Conservation (phyloP, 2,888 invertebrate genomes). For the Polylopha cassiicola region DNA sequence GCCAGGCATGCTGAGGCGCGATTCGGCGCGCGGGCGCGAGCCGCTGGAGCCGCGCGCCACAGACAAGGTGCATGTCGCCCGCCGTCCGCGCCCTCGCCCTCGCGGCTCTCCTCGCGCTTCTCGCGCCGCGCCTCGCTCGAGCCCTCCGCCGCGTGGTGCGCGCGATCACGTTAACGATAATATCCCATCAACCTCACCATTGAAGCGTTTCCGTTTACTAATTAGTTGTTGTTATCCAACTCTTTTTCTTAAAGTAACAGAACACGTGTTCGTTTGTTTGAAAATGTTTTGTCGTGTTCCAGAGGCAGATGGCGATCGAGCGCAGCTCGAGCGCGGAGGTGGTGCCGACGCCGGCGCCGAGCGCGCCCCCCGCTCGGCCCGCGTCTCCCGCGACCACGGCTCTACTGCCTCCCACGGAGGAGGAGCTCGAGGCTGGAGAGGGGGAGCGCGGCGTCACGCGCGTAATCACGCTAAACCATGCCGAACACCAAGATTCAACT, state of each 20-base stretch:
- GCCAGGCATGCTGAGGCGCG: conserved; percentile 11
- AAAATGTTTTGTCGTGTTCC: conserved; percentile 22
- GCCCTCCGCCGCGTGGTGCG: too few relatives aligned
- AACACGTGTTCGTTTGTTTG: background rate
- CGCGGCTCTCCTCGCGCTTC: too few relatives aligned
- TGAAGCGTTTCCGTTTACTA: too few relatives aligned
- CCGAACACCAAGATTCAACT: conserved; percentile 85
- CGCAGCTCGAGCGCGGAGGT: conserved; percentile 32
- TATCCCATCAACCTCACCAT: too few relatives aligned
- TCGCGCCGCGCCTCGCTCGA: too few relatives aligned
- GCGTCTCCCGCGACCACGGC: conserved; percentile 18
- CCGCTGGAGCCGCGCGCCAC: conserved; percentile 10
- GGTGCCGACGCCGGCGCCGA: conserved; percentile 17
- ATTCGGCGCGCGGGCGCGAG: conserved; percentile 15
- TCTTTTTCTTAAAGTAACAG: background rate
- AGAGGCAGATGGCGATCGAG: conserved; percentile 66
- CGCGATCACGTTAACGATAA: too few relatives aligned
- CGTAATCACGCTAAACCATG: conserved; percentile 84
- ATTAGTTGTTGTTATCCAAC: too few relatives aligned
- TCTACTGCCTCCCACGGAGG: conserved; percentile 25
- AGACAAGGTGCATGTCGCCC: background rate
- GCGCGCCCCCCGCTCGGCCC: conserved; percentile 15
- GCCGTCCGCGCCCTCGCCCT: too few relatives aligned
- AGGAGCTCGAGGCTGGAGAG: conserved; percentile 16
- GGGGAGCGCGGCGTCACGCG: conserved; percentile 55